A percentile compares a stretch with the other conserved stretches of the same genome.
These are phyloP conservation scores for Anoura caudifer DNA, from an alignment of 2,113 vertebrate genomes.

Conservation along the genomic window DNA sequence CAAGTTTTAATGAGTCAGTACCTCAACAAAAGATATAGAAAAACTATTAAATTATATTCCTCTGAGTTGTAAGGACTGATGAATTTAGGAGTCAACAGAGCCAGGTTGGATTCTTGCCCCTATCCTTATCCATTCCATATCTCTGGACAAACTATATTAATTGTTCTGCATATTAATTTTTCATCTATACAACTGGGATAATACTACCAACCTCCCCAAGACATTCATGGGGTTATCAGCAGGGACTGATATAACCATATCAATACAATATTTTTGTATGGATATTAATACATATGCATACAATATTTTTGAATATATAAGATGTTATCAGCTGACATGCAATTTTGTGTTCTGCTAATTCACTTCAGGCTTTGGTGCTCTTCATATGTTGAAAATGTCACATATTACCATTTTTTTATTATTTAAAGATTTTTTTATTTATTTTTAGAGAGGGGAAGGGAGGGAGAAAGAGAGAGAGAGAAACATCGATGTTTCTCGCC, in stretches of 20 bases:
- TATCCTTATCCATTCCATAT: background rate
- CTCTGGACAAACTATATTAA: background rate
- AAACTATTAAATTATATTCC: background rate
- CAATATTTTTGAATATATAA: background rate
- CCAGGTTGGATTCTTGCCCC: background rate
- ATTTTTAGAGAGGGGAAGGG: too few relatives aligned
- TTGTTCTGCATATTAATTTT: background rate
- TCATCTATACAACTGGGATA: background rate
- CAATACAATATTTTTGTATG: background rate
- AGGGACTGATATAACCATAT: background rate
- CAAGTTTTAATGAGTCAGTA: background rate
- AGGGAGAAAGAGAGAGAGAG: too few relatives aligned
- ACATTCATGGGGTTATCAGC: background rate
- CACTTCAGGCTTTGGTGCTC: constrained; percentile 11
- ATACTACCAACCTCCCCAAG: background rate
- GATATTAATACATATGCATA: background rate
- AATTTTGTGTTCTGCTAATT: constrained; percentile 46
- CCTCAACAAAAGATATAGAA: background rate
- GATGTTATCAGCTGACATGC: background rate
- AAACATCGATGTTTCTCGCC: too few relatives aligned
- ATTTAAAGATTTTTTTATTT: too few relatives aligned
- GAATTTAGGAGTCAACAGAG: background rate
- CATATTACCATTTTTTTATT: constrained; percentile 3
- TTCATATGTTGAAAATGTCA: constrained; percentile 18
- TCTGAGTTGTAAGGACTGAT: background rate